Percentiles rank a stretch among this genome's conserved stretches.
These are phyloP conservation scores for Hypsopygia costalis DNA, from an alignment of 2,888 invertebrate genomes.

Conservation along the genomic window DNA sequence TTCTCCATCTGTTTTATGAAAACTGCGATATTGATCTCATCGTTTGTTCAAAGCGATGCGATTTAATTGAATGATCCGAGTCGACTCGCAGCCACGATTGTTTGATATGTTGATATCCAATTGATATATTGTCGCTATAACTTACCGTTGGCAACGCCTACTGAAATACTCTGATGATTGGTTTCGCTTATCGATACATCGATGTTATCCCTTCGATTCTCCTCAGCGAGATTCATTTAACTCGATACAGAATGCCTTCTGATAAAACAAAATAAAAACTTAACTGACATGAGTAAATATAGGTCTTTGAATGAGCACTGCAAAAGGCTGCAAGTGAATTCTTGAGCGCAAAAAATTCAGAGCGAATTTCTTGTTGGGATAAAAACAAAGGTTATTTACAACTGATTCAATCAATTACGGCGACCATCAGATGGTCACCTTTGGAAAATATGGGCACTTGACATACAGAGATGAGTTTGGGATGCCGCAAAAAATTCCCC, in stretches of 20 bases:
- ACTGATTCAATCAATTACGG: constrained; percentile 70
- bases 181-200: constrained; percentile 50
- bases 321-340: background rate
- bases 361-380: constrained; percentile 17
- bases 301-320: constrained; percentile 1
- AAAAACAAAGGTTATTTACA: constrained; percentile 59
- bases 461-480: constrained; percentile 60
- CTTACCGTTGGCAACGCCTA: constrained; percentile 58
- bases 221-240: constrained; percentile 16
- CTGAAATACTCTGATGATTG: constrained; percentile 45
- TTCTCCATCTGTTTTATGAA: constrained; percentile 75
- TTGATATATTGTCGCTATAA: constrained; percentile 64
- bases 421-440: constrained; percentile 44
- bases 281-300: constrained; percentile 4
- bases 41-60: constrained; percentile 41
- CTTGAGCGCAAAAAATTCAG: constrained; percentile 7
- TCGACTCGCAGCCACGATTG: constrained; percentile 39
- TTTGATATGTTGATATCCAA: constrained; percentile 61
- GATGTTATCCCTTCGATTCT: constrained; percentile 32
- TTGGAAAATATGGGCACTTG: constrained; percentile 67
- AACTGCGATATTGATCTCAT: constrained; percentile 72
- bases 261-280: constrained; percentile 3
- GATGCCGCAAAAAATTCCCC: constrained; percentile 59
- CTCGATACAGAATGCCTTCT: constrained; percentile 19
- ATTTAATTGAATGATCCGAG: constrained; percentile 64